Evolutionary conservation across 2,113 vertebrate genomes (phyloP).

Genomic region (Pluvianellus socialis): DNA sequence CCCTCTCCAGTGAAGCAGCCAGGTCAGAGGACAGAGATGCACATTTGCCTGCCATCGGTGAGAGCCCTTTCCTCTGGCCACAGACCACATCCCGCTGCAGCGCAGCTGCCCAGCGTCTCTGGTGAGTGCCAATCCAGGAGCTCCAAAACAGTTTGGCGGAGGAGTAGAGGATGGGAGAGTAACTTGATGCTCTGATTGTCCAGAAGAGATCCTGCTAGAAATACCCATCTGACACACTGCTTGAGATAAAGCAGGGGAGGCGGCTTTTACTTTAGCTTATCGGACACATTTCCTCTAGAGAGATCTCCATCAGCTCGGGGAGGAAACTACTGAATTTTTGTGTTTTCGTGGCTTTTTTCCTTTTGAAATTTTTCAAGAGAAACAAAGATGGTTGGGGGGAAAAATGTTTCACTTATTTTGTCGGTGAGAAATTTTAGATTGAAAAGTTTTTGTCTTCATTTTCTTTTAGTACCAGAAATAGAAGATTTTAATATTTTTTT

Average conservation of each 20-base stretch:
- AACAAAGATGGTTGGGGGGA: neutral
- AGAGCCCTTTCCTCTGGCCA: neutral
- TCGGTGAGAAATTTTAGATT: neutral
- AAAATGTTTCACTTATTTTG: neutral
- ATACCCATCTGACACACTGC: constrained; percentile 47
- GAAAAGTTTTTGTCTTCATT: neutral
- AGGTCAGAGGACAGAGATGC: neutral
- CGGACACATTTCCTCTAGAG: constrained; percentile 47
- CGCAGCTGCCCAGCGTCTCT: fast-evolving
- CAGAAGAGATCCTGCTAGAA: constrained; percentile 30
- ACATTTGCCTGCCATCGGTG: fast-evolving
- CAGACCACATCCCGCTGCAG: fast-evolving
- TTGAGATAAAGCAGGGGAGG: constrained; percentile 57
- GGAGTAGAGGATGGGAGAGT: neutral
- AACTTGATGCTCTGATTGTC: constrained; percentile 48
- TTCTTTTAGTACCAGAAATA: neutral
- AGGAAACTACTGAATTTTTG: constrained; percentile 34
- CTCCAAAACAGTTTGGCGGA: neutral
- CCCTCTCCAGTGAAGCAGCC: fast-evolving
- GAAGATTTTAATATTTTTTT: neutral
- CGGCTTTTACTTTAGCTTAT: constrained; percentile 51
- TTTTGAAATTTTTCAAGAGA: neutral
- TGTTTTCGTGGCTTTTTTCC: neutral
- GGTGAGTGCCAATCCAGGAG: fast-evolving
- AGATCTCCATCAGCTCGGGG: constrained; percentile 40